Evolutionary conservation across 1,140 invertebrate species (phyloP).

Genomic region (Tetragonula clypearis): DNA sequence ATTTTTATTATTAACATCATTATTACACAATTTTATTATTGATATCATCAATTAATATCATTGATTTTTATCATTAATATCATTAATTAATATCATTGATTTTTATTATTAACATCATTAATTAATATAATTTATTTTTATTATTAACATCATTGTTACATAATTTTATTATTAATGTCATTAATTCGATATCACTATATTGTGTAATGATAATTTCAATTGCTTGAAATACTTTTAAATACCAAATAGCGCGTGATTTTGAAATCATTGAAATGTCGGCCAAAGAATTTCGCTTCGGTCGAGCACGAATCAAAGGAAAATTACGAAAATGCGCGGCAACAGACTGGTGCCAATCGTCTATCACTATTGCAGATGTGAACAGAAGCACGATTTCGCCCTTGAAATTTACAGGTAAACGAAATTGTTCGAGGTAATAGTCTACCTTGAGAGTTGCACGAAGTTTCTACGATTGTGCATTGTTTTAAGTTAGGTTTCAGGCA

Average conservation of each 20-base stretch:
- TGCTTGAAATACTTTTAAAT: too few relatives aligned
- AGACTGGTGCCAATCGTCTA: background rate
- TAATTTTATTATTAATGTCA: too few relatives aligned
- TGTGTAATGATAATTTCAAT: too few relatives aligned
- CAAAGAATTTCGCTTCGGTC: background rate
- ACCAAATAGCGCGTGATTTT: background rate
- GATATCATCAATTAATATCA: too few relatives aligned
- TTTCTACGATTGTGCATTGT: background rate
- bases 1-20: too few relatives aligned
- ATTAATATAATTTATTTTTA: too few relatives aligned
- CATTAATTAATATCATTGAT: too few relatives aligned
- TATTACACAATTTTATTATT: too few relatives aligned
- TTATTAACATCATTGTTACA: too few relatives aligned
- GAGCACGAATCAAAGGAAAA: background rate
- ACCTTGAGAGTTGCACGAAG: background rate
- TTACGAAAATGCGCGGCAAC: background rate
- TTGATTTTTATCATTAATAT: too few relatives aligned
- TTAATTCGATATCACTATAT: too few relatives aligned
- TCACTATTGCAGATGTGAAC: background rate
- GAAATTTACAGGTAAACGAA: slow-evolving; percentile 19
- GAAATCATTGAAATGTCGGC: background rate
- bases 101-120: too few relatives aligned
- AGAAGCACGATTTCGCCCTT: slow-evolving; percentile 6
- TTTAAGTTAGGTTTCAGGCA: background rate
- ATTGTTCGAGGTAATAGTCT: background rate